Conservation (phyloP, 2,888 invertebrate genomes). For the Perizoma affinitatum region DNA sequence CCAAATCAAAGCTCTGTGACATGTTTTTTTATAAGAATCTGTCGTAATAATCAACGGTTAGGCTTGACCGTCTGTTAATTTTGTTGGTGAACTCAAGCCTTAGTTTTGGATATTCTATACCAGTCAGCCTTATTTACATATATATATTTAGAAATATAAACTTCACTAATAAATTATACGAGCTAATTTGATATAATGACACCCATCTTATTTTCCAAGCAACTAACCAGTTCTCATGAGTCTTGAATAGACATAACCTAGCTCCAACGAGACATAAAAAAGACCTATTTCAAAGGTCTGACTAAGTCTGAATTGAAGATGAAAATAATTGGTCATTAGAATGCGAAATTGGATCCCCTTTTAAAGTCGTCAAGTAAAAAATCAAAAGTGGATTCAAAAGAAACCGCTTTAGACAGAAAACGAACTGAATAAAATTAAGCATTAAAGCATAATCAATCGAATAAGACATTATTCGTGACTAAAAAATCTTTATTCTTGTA, state of each 20-base stretch:
- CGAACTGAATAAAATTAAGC: slow-evolving; percentile 18
- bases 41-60: no score
- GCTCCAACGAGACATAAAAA: slow-evolving; percentile 27
- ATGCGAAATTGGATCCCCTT: slow-evolving; percentile 38
- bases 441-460: slow-evolving; percentile 14
- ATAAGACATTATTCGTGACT: slow-evolving; percentile 1
- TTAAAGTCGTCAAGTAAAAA: slow-evolving; percentile 34
- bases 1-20: no score
- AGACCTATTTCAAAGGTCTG: slow-evolving; percentile 32
- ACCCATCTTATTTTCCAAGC: not conserved
- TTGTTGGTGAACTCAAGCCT: no score
- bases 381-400: slow-evolving; percentile 35
- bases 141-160: no score
- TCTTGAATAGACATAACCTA: slow-evolving; percentile 17
- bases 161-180: no score
- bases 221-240: not conserved
- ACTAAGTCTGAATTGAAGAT: slow-evolving; percentile 35
- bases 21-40: no score
- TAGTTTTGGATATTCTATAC: no score
- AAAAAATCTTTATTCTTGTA: not conserved
- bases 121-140: no score
- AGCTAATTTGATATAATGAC: no score
- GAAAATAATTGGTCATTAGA: slow-evolving; percentile 45
- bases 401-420: slow-evolving; percentile 20
- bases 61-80: no score